Conservation (phyloP, 92 coral and sea anemone genomes). For the Montipora capitata region DNA sequence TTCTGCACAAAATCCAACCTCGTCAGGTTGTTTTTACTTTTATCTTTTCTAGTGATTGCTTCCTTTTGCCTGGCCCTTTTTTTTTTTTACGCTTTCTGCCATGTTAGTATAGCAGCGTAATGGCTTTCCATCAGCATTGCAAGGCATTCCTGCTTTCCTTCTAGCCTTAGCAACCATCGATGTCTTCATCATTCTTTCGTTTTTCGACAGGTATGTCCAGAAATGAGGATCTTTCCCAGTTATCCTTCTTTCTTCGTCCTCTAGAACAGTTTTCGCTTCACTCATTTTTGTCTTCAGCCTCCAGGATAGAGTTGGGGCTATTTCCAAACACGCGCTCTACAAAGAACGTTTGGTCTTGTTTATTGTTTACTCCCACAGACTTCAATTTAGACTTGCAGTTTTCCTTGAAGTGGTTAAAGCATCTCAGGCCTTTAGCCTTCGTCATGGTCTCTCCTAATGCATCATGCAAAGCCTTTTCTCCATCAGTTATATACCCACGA, state of each 20-base stretch:
- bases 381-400: slow-evolving; percentile 43
- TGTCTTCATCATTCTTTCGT: slow-evolving; percentile 32
- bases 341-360: slow-evolving; percentile 41
- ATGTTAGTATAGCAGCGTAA: slow-evolving; percentile 41
- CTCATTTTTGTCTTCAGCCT: slow-evolving; percentile 51
- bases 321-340: slow-evolving; percentile 46
- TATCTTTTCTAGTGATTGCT: slow-evolving; percentile 52
- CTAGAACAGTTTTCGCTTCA: slow-evolving; percentile 17
- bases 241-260: slow-evolving; percentile 29
- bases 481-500: slow-evolving; percentile 54
- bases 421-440: slow-evolving; percentile 49
- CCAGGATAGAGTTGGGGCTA: slow-evolving; percentile 20
- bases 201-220: slow-evolving; percentile 44
- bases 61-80: slow-evolving; percentile 54
- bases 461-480: slow-evolving; percentile 40
- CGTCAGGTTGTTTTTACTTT: slow-evolving; percentile 53
- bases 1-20: slow-evolving; percentile 55
- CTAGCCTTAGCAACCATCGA: slow-evolving; percentile 50
- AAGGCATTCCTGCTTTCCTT: slow-evolving; percentile 64
- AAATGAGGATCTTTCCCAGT: slow-evolving; percentile 34
- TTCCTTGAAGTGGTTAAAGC: slow-evolving; percentile 47
- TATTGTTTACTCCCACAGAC: slow-evolving; percentile 26
- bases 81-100: slow-evolving; percentile 66
- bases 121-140: slow-evolving; percentile 25
- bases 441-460: slow-evolving; percentile 48